Evolutionary conservation across 2,113 vertebrate genomes (phyloP).

Genomic region (Meleagris gallopavo): DNA sequence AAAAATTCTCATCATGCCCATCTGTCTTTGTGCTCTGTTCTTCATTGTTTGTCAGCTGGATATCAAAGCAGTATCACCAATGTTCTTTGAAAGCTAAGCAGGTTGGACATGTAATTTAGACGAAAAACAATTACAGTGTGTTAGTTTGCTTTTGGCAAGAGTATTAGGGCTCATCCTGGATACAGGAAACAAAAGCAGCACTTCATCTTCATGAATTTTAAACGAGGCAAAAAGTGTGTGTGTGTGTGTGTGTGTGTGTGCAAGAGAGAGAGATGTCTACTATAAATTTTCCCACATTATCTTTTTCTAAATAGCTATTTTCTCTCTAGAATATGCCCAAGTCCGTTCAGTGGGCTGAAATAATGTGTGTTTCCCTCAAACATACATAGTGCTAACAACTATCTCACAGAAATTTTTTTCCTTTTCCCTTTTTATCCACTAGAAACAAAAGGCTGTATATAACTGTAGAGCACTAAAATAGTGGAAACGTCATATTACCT

Average conservation of each 20-base stretch:
- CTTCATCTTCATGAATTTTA: constrained; percentile 82
- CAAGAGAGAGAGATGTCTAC: constrained; percentile 36
- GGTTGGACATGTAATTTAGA: constrained; percentile 75
- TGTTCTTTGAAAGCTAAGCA: constrained; percentile 78
- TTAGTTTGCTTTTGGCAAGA: constrained; percentile 79
- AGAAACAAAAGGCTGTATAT: not conserved
- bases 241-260: not conserved
- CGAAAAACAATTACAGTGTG: constrained; percentile 78
- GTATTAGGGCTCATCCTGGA: constrained; percentile 71
- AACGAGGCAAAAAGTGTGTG: constrained; percentile 55
- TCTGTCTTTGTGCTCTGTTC: constrained; percentile 44
- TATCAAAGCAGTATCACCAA: constrained; percentile 73
- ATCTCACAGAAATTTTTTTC: not conserved
- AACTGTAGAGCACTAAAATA: not conserved
- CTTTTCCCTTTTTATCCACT: not conserved
- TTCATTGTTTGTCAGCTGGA: constrained; percentile 65
- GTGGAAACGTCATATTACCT: not conserved
- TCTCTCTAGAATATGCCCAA: not conserved
- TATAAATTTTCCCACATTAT: constrained; percentile 51
- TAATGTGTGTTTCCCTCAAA: not conserved
- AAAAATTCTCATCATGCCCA: constrained; percentile 64
- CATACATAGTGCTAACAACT: not conserved
- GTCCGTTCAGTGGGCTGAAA: not conserved
- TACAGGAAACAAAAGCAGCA: constrained; percentile 76
- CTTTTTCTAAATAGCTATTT: constrained; percentile 46